Evolutionary conservation across 2,797 vertebrate species (phyloP), one percentile per base, ranked within the genome.

Genomic region (Lithobates pipiens): DNA sequence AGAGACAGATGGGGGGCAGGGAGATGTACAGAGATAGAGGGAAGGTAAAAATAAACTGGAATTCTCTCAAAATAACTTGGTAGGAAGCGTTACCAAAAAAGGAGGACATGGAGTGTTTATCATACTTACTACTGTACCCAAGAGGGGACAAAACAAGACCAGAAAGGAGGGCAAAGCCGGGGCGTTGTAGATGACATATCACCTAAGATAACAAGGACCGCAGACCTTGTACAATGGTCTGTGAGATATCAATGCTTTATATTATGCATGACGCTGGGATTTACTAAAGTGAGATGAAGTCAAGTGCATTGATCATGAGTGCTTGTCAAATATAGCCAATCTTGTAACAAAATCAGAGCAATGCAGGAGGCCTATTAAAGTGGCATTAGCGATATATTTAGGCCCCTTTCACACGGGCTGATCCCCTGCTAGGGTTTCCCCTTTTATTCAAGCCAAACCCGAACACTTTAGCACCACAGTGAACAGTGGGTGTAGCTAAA

Each of bases 41-140:
- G 89, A 68, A 77, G 92, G 92, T 93, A 94, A 94, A 95, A 94
- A 95, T 95, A 95, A 95, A 92, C 90, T 90, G 93, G 93, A 95
- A 94, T 94, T 93, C 91, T 89, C 93, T 89, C 77, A 89, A 94
- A 94, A 95, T 94, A 94, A 91, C 92, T 91, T 76, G 21, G 88
- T 70, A 89, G 68, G 88, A 88, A 72, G 84, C 91, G 91, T 93
- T 91, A 82, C 94, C 94, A 93, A 95, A 95, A 93, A 94, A 93
- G 93, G 94, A 91, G 88, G 90, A 89, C 70, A 36, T 76, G 76
- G 18, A 70, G 70, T 76, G 74, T 87, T 83, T 84, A 83, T 87
- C 81, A 70, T 74, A 57, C 67, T 54, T 46, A 71, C 75, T 70
- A 68, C 57, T 69, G 76, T 77, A 70, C 81, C 44, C 61, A 3